These are phyloP conservation scores for Nephrotoma appendiculata DNA, from an alignment of 2,888 invertebrate species.

Conservation along the genomic window DNA sequence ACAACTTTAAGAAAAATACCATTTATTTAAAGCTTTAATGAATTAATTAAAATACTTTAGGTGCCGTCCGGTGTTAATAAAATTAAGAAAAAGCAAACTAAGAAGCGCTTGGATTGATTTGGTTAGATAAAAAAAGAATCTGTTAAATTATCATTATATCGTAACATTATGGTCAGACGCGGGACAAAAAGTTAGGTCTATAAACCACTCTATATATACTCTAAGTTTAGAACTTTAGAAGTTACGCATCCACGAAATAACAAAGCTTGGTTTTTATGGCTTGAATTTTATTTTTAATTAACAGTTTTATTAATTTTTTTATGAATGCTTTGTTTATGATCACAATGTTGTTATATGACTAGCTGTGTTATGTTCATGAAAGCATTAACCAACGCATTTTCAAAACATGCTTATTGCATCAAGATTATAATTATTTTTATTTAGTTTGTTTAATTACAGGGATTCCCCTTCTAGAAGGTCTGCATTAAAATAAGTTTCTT, in stretches of 20 bases:
- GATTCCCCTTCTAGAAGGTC: neutral
- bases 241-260: neutral
- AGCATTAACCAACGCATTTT: neutral
- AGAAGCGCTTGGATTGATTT: neutral
- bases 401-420: neutral
- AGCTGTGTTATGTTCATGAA: neutral
- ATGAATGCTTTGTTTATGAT: neutral
- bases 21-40: neutral
- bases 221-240: neutral
- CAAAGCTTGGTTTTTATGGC: neutral
- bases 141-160: neutral
- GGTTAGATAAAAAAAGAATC: neutral
- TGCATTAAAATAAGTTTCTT: neutral
- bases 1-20: neutral
- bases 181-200: neutral
- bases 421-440: neutral
- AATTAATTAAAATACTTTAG: neutral
- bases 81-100: neutral
- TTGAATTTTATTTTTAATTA: neutral
- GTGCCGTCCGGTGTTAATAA: neutral
- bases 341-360: neutral
- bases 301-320: neutral
- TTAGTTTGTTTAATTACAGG: neutral
- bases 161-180: neutral
- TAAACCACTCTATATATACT: neutral